These are phyloP conservation scores for Latrodectus elegans DNA, from an alignment of 2,888 invertebrate species.

Conservation along the genomic window DNA sequence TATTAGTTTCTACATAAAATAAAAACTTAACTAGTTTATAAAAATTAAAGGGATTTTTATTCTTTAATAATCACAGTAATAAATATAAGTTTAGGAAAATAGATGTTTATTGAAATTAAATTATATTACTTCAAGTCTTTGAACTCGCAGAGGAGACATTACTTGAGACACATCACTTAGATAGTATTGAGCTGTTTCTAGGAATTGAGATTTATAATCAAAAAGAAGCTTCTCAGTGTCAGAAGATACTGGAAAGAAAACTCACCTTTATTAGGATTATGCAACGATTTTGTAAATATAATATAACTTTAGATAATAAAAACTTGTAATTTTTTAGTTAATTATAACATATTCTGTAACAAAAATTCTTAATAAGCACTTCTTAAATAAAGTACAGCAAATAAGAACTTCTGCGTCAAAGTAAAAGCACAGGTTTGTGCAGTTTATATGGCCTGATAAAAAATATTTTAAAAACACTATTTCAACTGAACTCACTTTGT, in stretches of 20 bases:
- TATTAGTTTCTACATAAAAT: not conserved
- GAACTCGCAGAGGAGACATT: conserved; percentile 37
- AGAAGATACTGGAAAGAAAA: conserved; percentile 13
- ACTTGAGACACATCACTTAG: conserved; percentile 13
- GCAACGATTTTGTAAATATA: not conserved
- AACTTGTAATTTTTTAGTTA: too few species aligned
- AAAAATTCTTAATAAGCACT: not conserved
- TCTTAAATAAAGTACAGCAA: not conserved
- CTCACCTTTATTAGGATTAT: not conserved
- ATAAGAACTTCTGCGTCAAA: not conserved
- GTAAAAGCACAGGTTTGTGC: too few species aligned
- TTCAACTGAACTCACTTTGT: too few species aligned
- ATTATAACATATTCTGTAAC: not conserved
- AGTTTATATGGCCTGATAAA: too few species aligned
- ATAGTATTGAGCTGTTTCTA: conserved; percentile 52
- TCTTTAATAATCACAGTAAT: not conserved
- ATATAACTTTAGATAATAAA: too few species aligned
- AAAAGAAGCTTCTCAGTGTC: not conserved
- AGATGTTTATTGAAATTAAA: not conserved
- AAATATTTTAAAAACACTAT: too few species aligned
- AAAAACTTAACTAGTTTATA: not conserved
- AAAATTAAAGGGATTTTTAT: not conserved
- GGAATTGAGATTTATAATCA: conserved; percentile 30
- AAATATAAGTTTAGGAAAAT: not conserved
- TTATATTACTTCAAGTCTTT: conserved; percentile 35